Conservation (phyloP, 1,140 invertebrate genomes). For the Ceratina japonica region DNA sequence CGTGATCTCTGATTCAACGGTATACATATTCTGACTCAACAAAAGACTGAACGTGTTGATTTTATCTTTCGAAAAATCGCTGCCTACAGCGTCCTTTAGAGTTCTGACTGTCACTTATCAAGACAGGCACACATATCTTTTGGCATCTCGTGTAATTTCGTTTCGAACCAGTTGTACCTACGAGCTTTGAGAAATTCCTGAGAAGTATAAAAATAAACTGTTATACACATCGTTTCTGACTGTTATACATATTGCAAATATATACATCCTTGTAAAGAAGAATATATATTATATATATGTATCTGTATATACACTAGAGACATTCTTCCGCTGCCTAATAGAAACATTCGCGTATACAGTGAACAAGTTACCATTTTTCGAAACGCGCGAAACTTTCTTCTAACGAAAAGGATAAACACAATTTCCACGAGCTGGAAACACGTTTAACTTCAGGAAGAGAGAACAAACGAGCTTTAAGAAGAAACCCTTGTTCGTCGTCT, state of each 20-base stretch:
- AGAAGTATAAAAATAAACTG: background rate
- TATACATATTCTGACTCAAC: background rate
- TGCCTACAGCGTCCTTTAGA: background rate
- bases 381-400: background rate
- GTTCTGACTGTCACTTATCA: background rate
- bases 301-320: background rate
- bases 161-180: background rate
- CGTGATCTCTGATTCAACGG: background rate
- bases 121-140: slow-evolving; percentile 1
- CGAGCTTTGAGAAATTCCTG: slow-evolving; percentile 3
- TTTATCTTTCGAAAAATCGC: background rate
- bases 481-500: background rate
- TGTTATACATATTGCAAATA: slow-evolving; percentile 9
- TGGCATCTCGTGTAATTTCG: slow-evolving; percentile 11
- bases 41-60: slow-evolving; percentile 30
- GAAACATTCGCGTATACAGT: background rate
- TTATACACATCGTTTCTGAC: background rate
- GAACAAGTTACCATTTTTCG: background rate
- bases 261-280: background rate
- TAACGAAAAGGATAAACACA: background rate
- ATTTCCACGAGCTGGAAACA: background rate
- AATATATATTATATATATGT: slow-evolving; percentile 4
- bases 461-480: background rate
- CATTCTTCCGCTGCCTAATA: slow-evolving; percentile 17
- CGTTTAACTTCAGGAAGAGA: background rate